Evolutionary conservation across 2,113 vertebrate species (phyloP).

Genomic region (Pelmatolapia mariae): DNA sequence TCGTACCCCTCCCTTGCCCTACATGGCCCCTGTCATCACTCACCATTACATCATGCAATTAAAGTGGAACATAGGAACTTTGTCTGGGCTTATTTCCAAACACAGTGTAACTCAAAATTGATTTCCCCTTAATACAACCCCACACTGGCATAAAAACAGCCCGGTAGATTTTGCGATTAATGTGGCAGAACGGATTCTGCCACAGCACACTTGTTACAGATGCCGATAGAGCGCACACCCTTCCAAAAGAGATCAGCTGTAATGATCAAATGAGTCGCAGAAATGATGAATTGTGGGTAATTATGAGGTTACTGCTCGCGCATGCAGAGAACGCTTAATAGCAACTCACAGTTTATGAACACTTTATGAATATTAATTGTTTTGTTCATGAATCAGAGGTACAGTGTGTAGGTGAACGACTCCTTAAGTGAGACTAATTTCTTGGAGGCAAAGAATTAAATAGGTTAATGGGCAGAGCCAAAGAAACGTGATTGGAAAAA

Average conservation of each 20-base stretch:
- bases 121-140: constrained; percentile 29
- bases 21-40: background rate
- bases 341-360: constrained; percentile 15
- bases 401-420: background rate
- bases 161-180: constrained; percentile 25
- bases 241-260: background rate
- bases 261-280: background rate
- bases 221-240: background rate
- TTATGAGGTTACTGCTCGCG: background rate
- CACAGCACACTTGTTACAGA: background rate
- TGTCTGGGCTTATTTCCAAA: constrained; percentile 36
- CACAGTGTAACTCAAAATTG: constrained; percentile 35
- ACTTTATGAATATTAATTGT: constrained; percentile 22
- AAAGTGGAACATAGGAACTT: constrained; percentile 35
- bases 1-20: background rate
- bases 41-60: constrained; percentile 55
- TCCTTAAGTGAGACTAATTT: background rate
- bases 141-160: constrained; percentile 11
- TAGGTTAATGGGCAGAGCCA: background rate
- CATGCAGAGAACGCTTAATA: background rate
- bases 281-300: constrained; percentile 36
- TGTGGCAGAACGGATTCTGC: constrained; percentile 6
- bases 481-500: background rate
- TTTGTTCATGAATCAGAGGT: constrained; percentile 1
- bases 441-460: background rate